A percentile compares a stretch with the other conserved stretches of the same genome.
phyloP scores from a whole-genome alignment of 1,140 invertebrate genomes.

The Mamestra configurata region DNA sequence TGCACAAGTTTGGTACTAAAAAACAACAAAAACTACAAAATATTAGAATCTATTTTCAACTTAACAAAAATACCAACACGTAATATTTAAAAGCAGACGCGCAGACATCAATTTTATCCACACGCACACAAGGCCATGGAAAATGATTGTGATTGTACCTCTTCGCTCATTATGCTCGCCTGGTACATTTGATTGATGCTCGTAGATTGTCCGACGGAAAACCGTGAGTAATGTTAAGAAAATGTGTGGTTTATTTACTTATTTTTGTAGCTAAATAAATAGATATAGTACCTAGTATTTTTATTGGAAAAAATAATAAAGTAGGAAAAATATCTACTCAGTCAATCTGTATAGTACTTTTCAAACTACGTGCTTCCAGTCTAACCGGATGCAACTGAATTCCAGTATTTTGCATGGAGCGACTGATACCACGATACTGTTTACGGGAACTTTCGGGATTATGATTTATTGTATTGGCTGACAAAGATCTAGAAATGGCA shows the following conservation, averaged over 20 bases:
- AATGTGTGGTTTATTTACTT: constrained; percentile 13
- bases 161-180: constrained; percentile 48
- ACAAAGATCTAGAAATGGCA: no score
- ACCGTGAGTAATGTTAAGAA: constrained; percentile 28
- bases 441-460: no score
- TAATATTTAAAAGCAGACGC: constrained; percentile 5
- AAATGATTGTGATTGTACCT: constrained; percentile 57
- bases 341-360: no score
- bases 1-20: no score
- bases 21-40: background rate
- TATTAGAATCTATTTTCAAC: background rate
- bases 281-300: background rate
- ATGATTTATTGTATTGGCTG: no score
- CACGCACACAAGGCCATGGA: constrained; percentile 61
- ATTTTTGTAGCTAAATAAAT: background rate
- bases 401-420: no score
- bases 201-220: constrained; percentile 28
- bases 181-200: constrained; percentile 52
- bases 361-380: no score
- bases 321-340: no score
- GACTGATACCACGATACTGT: no score
- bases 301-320: no score
- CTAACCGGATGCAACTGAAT: no score
- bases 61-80: background rate
- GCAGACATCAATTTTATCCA: constrained; percentile 4